Base-by-base conservation (phyloP, 2,888 invertebrate species). In the Camptogramma bilineatum region DNA sequence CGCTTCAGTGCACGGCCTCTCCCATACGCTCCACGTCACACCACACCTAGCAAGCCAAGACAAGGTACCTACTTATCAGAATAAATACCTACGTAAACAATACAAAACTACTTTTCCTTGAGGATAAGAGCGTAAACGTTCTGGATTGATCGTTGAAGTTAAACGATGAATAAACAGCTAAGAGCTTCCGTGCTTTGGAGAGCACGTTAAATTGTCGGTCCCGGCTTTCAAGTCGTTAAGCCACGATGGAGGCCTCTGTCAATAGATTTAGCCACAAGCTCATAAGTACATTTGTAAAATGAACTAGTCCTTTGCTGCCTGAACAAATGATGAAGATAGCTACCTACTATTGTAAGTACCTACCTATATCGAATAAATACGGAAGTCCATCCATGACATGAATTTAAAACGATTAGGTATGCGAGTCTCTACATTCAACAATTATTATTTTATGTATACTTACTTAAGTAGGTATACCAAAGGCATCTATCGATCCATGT, bases 1-100 rank as follows among this genome's bases (percentile, higher is more conserved):
- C 47, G 58, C 61, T 66, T 54, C 54, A 62, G 44, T 58, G 62
- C 54, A 47, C 61, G 18, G 57, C 62, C 54, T 51, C 58, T 31
- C 48, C 66, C 57, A 42, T 58, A 58, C 47, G 66, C 62, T 66
- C 66, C 66, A 62, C 58, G 47, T 62, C 50, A n/a, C n/a, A n/a
- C n/a, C n/a, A n/a, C n/a, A 66, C 19, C 66, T 54, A 59, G 18
- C 58, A 62, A 60, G 28, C 24, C 21, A 75, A 76, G 69, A 71
- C 66, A 69, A 68, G n/a, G n/a, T n/a, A n/a, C n/a, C n/a, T n/a
- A 69, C 52, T 4, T 65, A 65, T 31, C 34, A 39, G 2, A 13
- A 13, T 39, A 7, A 28, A 28, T 28, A 2, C 10, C 1, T 34
- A 39, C 34, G 10, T 39, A 13, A 2, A 39, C 34, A 39, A 39